Evolutionary conservation across 2,888 invertebrate species (phyloP).

Genomic region (Drosophila eohydei): DNA sequence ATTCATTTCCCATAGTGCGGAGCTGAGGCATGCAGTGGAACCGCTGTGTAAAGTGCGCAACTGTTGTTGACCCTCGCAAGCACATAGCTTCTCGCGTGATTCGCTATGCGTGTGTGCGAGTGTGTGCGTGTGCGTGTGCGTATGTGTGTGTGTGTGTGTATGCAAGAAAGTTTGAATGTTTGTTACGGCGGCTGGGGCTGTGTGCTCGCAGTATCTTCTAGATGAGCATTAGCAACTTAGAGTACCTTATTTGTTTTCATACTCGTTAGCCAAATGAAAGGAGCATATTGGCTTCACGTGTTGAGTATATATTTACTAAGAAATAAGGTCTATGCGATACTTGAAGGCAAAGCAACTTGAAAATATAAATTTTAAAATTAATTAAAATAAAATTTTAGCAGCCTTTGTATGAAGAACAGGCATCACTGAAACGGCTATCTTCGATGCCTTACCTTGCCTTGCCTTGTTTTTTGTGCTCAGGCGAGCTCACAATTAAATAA

Average conservation of each 20-base stretch:
- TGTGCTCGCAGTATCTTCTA: conserved; percentile 7
- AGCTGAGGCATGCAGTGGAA: not conserved
- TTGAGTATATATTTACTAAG: not conserved
- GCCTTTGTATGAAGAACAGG: not conserved
- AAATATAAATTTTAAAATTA: not conserved
- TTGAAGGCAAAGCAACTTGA: not conserved
- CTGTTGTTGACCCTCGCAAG: conserved; percentile 11
- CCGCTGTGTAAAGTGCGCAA: conserved; percentile 10
- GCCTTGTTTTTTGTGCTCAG: not conserved
- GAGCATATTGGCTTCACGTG: not conserved
- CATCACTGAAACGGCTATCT: not conserved
- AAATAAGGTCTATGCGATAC: not conserved
- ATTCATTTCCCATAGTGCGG: conserved; percentile 3
- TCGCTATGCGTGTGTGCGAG: not conserved
- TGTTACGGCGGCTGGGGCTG: conserved; percentile 13
- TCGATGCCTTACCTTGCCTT: not conserved
- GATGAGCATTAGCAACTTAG: conserved; percentile 9
- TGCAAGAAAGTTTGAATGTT: conserved; percentile 9
- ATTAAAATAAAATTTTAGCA: no score
- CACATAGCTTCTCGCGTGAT: conserved; percentile 8
- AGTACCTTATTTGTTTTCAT: conserved; percentile 10
- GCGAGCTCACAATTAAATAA: conserved; percentile 5
- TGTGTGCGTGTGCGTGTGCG: not conserved
- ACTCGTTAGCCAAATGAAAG: not conserved
- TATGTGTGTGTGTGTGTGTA: not conserved